Base-by-base conservation (phyloP, 2,113 vertebrate genomes). In the Dromiciops gliroides region DNA sequence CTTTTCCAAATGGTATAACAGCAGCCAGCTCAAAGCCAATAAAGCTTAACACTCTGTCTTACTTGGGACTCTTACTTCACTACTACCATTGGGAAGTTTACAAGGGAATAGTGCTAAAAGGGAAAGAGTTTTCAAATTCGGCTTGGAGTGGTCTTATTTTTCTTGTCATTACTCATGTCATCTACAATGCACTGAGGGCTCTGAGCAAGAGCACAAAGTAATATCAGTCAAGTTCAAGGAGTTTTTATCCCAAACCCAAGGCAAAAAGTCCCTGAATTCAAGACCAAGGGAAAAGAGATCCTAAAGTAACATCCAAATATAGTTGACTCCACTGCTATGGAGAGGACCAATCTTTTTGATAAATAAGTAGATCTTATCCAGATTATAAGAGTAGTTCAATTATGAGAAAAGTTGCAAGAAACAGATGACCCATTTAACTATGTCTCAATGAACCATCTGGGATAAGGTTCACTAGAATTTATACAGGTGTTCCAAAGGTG, bases 391-490 rank as follows among this genome's bases (percentile, higher is more conserved):
- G 67, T n/a, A 51, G 48, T 90, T 92, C 51, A 94, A 96, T 92
- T 90, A 16, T 67, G 49, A 12, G 31, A 4, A 19, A 37, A 50
- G 75, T 4, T 75, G 48, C 12, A 89, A 96, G 52, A 10, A 94
- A 89, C 60, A 93, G 2, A 67, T 83, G 7, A n/a, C 44, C 67
- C 7, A 75, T 75, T n/a, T 83, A 28, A 75, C 60, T 92, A 92
- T 16, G 12, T 95, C 92, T 95, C 53, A 96, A 94, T 53, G 94
- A 94, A 52, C 31, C 95, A 93, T 91, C 91, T 97, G 60, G 92
- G 52, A n/a, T 91, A 8, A 93, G 31, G 92, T 89, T 89, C 91
- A 92, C 44, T 93, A 25, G 44, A 92, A 37, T 83, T 95, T 94
- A 91, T 90, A 48, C 53, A 91, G 89, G 83, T 95, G 92, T 56